Evolutionary conservation across 2,888 invertebrate species (phyloP).

Genomic region (Acanthoscelides obtectus): DNA sequence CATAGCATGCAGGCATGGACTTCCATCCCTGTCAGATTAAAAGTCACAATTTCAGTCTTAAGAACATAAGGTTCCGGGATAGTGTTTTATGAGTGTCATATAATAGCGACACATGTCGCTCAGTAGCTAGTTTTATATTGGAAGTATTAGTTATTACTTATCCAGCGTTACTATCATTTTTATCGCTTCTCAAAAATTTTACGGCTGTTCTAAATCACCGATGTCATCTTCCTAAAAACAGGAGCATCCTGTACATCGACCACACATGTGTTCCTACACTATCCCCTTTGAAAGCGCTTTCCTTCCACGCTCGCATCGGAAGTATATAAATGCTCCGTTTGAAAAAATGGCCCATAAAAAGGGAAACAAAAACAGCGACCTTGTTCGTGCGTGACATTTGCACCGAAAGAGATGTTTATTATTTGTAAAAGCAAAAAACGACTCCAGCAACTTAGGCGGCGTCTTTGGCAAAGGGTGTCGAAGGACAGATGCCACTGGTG

Average conservation of each 20-base stretch:
- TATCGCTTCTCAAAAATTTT: neutral
- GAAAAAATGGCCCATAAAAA: constrained; percentile 34
- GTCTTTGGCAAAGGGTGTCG: constrained; percentile 12
- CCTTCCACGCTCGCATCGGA: neutral
- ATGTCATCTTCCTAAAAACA: neutral
- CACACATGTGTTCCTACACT: neutral
- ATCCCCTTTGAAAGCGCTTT: neutral
- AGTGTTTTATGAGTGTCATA: neutral
- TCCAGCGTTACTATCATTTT: neutral
- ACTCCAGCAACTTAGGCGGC: constrained; percentile 15
- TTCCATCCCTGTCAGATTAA: too few species aligned
- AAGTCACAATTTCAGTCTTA: too few species aligned
- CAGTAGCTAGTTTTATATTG: neutral
- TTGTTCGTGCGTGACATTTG: constrained; percentile 25
- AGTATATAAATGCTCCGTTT: neutral
- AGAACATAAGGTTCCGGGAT: too few species aligned
- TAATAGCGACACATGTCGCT: neutral
- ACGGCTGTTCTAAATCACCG: neutral
- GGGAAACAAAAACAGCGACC: constrained; percentile 19
- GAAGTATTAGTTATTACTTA: neutral
- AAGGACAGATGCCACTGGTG: constrained; percentile 18
- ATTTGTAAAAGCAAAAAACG: neutral
- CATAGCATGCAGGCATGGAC: too few species aligned
- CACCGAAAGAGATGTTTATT: constrained; percentile 11
- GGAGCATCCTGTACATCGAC: neutral